Evolutionary conservation across 2,888 invertebrate species (phyloP).

Genomic region (Periphyllus acericola): DNA sequence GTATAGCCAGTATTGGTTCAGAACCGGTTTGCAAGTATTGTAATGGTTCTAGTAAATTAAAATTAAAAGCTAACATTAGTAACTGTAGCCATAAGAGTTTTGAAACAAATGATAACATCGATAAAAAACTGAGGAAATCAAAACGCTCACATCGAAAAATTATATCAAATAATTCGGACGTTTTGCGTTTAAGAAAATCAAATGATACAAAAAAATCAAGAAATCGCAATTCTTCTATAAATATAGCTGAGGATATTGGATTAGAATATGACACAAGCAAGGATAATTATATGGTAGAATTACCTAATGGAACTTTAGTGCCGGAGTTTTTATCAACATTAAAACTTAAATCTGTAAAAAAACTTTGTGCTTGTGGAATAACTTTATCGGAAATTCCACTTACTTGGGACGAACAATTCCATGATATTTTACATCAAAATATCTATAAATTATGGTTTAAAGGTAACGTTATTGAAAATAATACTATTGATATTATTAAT

Average conservation of each 20-base stretch:
- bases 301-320: constrained; percentile 38
- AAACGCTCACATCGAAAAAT: background rate
- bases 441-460: constrained; percentile 49
- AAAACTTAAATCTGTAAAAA: constrained; percentile 36
- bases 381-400: constrained; percentile 21
- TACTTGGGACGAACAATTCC: constrained; percentile 36
- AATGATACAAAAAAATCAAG: background rate
- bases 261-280: constrained; percentile 40
- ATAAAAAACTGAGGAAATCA: constrained; percentile 14
- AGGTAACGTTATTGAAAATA: background rate
- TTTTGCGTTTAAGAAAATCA: constrained; percentile 11
- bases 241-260: constrained; percentile 39
- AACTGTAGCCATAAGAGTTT: background rate
- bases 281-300: constrained; percentile 50
- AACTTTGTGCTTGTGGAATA: constrained; percentile 51
- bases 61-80: background rate
- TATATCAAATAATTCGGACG: background rate
- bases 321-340: constrained; percentile 52
- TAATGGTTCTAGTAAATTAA: background rate
- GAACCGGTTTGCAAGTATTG: background rate
- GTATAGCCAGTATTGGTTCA: background rate
- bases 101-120: background rate
- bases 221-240: background rate
- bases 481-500: background rate
- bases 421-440: constrained; percentile 43